Evolutionary conservation across 2,113 vertebrate species (phyloP).

Genomic region (Nyctereutes procyonoides): DNA sequence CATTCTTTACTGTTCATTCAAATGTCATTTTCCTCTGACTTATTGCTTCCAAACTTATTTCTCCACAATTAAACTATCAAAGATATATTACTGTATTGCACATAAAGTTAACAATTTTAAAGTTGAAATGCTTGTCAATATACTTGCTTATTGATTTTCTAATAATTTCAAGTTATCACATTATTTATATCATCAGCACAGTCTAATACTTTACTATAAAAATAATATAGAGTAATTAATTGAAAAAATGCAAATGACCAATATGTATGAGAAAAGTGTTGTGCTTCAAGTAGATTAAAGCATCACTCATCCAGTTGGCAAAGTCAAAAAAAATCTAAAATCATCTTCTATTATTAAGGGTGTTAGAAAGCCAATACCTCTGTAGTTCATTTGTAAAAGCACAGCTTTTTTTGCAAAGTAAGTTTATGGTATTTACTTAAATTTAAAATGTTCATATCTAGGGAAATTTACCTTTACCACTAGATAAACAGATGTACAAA

Average conservation of each 20-base stretch:
- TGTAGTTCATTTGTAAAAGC: not conserved
- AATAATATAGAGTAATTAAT: not conserved
- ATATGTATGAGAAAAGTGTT: not conserved
- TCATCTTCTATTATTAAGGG: not conserved
- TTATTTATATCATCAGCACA: conserved; percentile 37
- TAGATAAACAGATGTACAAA: not conserved
- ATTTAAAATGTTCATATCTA: not conserved
- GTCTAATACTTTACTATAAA: conserved; percentile 23
- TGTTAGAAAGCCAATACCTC: not conserved
- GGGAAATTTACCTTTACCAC: not conserved
- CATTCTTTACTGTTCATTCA: not conserved
- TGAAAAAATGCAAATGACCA: conserved; percentile 27
- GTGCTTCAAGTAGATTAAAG: not conserved
- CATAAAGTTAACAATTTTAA: conserved; percentile 59
- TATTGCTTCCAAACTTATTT: not conserved
- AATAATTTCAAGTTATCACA: conserved; percentile 34
- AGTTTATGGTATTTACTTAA: not conserved
- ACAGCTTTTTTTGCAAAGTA: not conserved
- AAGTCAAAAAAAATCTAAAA: conserved; percentile 9
- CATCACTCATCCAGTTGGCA: not conserved
- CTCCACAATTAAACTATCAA: not conserved
- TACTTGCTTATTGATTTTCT: conserved; percentile 33
- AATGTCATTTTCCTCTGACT: not conserved
- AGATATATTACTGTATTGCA: not conserved
- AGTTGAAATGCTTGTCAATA: conserved; percentile 19